phyloP scores from a whole-genome alignment of 2,113 vertebrate genomes.

The Alligator sinensis region DNA sequence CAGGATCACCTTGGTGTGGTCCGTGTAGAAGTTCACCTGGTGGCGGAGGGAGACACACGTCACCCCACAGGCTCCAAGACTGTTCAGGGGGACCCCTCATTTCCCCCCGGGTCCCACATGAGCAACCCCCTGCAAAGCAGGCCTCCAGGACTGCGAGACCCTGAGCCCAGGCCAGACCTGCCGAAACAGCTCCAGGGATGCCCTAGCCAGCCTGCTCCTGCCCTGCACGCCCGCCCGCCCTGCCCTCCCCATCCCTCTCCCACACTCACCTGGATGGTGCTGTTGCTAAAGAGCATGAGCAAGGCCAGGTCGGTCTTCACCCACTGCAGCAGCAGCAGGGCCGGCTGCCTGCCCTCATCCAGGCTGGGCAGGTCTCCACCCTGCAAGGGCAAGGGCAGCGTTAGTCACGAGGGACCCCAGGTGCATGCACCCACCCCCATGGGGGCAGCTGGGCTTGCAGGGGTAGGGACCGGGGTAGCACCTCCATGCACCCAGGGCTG shows the following conservation, averaged over 20 bases:
- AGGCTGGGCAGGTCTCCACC: constrained; percentile 91
- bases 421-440: background rate
- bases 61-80: background rate
- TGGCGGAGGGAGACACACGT: background rate
- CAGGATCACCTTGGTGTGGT: constrained; percentile 97
- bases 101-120: too few relatives aligned
- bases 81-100: too few relatives aligned
- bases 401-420: background rate
- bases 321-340: constrained; percentile 93
- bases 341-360: constrained; percentile 77
- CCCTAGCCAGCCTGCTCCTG: background rate
- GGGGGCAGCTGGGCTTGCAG: background rate
- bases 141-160: background rate
- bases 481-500: too few relatives aligned
- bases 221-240: background rate
- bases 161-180: background rate
- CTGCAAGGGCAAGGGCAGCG: constrained; percentile 64
- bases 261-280: constrained; percentile 90
- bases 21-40: constrained; percentile 97
- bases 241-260: background rate
- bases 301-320: constrained; percentile 97
- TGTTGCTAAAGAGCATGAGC: constrained; percentile 95
- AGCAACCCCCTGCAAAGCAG: background rate
- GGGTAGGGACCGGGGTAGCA: background rate
- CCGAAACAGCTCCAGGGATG: background rate